phyloP scores from a whole-genome alignment of 2,113 vertebrate species.

The Eurystomus gularis region DNA sequence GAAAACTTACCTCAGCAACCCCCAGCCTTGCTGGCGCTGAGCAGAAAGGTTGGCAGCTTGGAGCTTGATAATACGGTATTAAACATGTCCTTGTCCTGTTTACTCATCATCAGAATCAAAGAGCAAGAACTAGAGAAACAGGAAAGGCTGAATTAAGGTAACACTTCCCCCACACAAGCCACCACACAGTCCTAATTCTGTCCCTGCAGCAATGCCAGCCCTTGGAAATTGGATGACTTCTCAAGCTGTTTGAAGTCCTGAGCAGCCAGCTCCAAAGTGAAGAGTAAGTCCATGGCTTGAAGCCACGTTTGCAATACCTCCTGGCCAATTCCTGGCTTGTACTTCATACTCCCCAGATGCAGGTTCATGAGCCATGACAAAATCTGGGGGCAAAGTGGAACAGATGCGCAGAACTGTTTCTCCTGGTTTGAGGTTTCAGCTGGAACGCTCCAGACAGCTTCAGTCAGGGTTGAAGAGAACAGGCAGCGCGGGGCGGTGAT shows the following conservation, averaged over 20 bases:
- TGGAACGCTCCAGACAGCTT: slow-evolving; percentile 19
- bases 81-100: not conserved
- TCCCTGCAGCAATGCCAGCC: slow-evolving; percentile 12
- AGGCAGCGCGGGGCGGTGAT: not conserved
- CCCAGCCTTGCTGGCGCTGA: not conserved
- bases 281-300: not conserved
- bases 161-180: not conserved
- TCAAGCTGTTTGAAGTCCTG: not conserved
- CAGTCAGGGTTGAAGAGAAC: not conserved
- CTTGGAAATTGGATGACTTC: not conserved
- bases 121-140: not conserved
- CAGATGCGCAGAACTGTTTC: not conserved
- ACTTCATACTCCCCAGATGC: slow-evolving; percentile 4
- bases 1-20: not conserved
- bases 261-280: slow-evolving; percentile 7
- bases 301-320: slow-evolving; percentile 3
- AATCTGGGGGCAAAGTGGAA: slow-evolving; percentile 11
- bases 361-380: slow-evolving; percentile 38
- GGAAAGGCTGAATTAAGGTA: slow-evolving; percentile 30
- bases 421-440: slow-evolving; percentile 25
- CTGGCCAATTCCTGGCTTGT: not conserved
- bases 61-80: not conserved
- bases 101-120: not conserved
- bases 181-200: not conserved
- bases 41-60: not conserved